Evolutionary conservation across 2,888 invertebrate species (phyloP).

Genomic region (Pyrrhia umbra): DNA sequence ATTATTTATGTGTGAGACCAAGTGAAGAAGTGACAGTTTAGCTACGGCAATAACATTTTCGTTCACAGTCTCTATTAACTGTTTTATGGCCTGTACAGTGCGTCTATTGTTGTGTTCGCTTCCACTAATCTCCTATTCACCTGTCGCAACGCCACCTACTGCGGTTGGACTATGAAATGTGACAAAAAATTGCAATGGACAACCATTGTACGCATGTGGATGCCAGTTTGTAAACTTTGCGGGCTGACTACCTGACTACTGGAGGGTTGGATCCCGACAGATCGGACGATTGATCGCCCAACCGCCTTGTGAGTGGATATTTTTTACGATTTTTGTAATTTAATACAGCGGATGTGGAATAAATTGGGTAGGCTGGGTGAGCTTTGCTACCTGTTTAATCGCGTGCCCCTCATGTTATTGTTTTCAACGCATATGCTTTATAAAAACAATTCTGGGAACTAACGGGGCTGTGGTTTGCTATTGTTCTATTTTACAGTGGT

Average conservation of each 20-base stretch:
- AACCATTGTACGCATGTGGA: conserved; percentile 77
- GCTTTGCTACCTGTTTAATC: conserved; percentile 89
- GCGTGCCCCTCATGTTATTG: conserved; percentile 77
- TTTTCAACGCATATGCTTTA: conserved; percentile 75
- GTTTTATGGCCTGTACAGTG: conserved; percentile 86
- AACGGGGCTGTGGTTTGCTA: conserved; percentile 81
- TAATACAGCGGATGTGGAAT: conserved; percentile 89
- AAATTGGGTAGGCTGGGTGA: conserved; percentile 89
- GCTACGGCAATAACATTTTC: conserved; percentile 75
- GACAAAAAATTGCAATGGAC: conserved; percentile 89
- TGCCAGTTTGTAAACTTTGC: conserved; percentile 86
- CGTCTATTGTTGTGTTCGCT: conserved; percentile 85
- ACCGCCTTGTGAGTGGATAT: conserved; percentile 85
- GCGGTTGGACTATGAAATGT: conserved; percentile 88
- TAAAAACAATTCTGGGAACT: conserved; percentile 82
- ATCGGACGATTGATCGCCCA: conserved; percentile 81
- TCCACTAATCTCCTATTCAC: conserved; percentile 87
- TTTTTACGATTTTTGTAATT: conserved; percentile 84
- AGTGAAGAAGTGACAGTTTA: conserved; percentile 72
- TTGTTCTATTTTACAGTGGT: conserved; percentile 79
- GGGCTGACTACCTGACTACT: conserved; percentile 86
- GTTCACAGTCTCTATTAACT: conserved; percentile 80
- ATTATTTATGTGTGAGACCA: conserved; percentile 62
- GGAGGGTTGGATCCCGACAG: conserved; percentile 77
- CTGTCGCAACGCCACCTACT: conserved; percentile 81